Evolutionary conservation across 2,113 vertebrate species (phyloP).

Genomic region (Hassar affinis): DNA sequence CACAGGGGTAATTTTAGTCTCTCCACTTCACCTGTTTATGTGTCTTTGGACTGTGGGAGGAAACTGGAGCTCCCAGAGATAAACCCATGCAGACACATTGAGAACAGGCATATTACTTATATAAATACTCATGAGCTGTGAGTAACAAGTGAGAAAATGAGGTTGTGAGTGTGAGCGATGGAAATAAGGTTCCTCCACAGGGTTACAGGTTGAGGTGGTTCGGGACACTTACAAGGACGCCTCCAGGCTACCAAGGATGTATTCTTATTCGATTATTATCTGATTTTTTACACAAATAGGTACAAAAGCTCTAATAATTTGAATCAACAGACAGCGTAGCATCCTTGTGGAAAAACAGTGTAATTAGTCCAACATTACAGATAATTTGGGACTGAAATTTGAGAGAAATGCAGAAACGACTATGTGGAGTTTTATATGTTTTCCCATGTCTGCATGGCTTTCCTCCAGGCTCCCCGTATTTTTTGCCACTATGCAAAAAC

Average conservation of each 20-base stretch:
- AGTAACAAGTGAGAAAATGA: background rate
- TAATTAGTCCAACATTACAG: background rate
- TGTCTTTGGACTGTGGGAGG: too few species aligned
- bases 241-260: background rate
- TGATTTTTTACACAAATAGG: background rate
- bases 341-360: background rate
- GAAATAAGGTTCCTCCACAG: background rate
- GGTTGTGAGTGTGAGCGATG: background rate
- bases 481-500: background rate
- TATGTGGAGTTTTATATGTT: background rate
- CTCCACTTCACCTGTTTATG: too few species aligned
- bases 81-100: too few species aligned
- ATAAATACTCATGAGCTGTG: background rate
- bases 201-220: background rate
- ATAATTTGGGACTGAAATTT: background rate
- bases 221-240: background rate
- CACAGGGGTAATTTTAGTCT: too few species aligned
- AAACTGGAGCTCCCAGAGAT: too few species aligned
- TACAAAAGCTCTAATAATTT: background rate
- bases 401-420: background rate
- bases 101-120: too few species aligned
- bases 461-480: background rate
- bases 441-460: background rate
- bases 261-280: background rate
- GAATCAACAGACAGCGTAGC: background rate